Conservation (phyloP, 2,888 invertebrate genomes). For the Parnassius glacialis region DNA sequence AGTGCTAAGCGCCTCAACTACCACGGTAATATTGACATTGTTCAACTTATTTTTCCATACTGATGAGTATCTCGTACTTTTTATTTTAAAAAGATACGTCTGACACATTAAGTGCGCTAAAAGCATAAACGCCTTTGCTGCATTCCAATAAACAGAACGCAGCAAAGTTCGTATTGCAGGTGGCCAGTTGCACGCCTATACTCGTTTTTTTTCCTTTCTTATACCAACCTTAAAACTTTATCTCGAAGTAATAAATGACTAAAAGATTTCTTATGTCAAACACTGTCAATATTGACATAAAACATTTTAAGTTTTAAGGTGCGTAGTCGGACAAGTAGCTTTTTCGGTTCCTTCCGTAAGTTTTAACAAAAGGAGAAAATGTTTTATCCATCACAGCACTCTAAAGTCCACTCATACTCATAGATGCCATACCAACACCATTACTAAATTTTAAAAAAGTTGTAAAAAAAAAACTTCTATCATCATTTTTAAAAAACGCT, state of each 20-base stretch:
- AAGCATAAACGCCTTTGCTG: slow-evolving; percentile 38
- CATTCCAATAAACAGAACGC: slow-evolving; percentile 22
- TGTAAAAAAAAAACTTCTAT: no score
- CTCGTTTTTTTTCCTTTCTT: not conserved
- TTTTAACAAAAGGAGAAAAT: no score
- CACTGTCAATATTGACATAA: not conserved
- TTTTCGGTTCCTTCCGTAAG: no score
- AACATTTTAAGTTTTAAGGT: no score
- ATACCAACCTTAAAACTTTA: slow-evolving; percentile 11
- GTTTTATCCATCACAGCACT: no score
- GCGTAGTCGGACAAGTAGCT: no score
- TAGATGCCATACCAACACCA: no score
- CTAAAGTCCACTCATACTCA: no score
- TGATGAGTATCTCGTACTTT: slow-evolving; percentile 8
- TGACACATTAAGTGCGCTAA: slow-evolving; percentile 41
- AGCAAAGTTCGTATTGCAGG: slow-evolving; percentile 20
- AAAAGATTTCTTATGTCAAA: not conserved
- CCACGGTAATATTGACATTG: not conserved
- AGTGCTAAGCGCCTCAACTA: no score
- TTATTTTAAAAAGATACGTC: slow-evolving; percentile 22
- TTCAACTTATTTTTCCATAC: slow-evolving; percentile 8
- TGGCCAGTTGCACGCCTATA: slow-evolving; percentile 7
- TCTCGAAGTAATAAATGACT: not conserved
- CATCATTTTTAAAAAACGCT: no score
- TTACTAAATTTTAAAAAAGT: no score